A percentile compares a stretch with the other conserved stretches of the same genome.
Conservation (phyloP, 2,888 invertebrate species). For the Nezara viridula region DNA sequence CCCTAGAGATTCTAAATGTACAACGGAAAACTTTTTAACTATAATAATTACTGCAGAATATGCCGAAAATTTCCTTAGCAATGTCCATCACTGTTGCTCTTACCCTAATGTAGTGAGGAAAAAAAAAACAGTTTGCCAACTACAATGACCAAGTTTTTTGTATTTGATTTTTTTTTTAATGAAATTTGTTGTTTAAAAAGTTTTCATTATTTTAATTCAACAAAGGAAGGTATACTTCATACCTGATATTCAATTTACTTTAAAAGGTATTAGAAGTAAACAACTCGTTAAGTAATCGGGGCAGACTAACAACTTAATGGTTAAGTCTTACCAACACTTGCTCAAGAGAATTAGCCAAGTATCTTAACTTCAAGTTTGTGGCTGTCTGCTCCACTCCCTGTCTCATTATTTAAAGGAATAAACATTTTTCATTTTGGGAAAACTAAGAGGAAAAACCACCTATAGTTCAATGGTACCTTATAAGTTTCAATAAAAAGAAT, state of each 20-base stretch:
- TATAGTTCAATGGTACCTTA: neutral
- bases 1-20: no score
- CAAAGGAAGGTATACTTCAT: neutral
- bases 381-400: neutral
- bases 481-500: neutral
- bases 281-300: slow-evolving; percentile 22
- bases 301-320: neutral
- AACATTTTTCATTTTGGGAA: slow-evolving; percentile 7
- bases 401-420: slow-evolving; percentile 22
- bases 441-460: neutral
- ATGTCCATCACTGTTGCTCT: no score
- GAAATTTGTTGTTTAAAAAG: no score
- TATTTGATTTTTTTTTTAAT: no score
- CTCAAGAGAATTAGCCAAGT: slow-evolving; percentile 15
- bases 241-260: slow-evolving; percentile 14
- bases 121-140: no score
- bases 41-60: no score
- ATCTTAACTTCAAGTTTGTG: slow-evolving; percentile 9
- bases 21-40: no score
- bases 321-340: slow-evolving; percentile 27
- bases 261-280: slow-evolving; percentile 24
- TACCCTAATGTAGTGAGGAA: no score
- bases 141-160: no score
- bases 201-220: no score
- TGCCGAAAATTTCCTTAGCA: no score